A percentile compares a stretch with the other conserved stretches of the same genome.
Conservation (phyloP, 2,888 invertebrate species). For the Heliconius ismenius region DNA sequence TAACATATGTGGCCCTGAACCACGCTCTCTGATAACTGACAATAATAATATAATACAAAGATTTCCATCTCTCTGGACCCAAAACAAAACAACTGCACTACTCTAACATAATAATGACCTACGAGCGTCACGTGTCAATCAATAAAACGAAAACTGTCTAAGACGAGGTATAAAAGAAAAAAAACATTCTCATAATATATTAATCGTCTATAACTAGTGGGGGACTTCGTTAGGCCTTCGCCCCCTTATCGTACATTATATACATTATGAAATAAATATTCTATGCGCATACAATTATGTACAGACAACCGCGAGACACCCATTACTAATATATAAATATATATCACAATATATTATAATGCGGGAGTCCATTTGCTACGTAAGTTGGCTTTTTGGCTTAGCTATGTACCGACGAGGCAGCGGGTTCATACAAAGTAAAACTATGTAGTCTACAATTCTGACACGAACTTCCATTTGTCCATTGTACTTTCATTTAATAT, state of each 20-base stretch:
- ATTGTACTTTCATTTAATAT: not conserved
- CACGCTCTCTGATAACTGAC: constrained; percentile 70
- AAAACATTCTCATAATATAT: constrained; percentile 73
- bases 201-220: constrained; percentile 59
- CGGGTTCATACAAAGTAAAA: not conserved
- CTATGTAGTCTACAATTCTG: not conserved
- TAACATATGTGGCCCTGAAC: constrained; percentile 80
- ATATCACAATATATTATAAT: constrained; percentile 61
- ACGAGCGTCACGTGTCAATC: constrained; percentile 56
- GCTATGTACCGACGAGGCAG: constrained; percentile 55
- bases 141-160: constrained; percentile 54
- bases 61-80: constrained; percentile 77
- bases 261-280: constrained; percentile 80
- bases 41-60: constrained; percentile 76
- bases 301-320: constrained; percentile 57
- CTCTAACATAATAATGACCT: constrained; percentile 57
- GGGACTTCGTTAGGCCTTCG: constrained; percentile 28
- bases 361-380: constrained; percentile 45
- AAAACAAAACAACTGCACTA: constrained; percentile 76
- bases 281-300: constrained; percentile 73
- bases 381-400: constrained; percentile 75
- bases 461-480: not conserved
- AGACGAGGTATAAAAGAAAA: constrained; percentile 71
- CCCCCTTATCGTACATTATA: constrained; percentile 72
- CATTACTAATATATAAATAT: constrained; percentile 38